Conservation (phyloP, 2,888 invertebrate genomes). For the Epiblema foenella region DNA sequence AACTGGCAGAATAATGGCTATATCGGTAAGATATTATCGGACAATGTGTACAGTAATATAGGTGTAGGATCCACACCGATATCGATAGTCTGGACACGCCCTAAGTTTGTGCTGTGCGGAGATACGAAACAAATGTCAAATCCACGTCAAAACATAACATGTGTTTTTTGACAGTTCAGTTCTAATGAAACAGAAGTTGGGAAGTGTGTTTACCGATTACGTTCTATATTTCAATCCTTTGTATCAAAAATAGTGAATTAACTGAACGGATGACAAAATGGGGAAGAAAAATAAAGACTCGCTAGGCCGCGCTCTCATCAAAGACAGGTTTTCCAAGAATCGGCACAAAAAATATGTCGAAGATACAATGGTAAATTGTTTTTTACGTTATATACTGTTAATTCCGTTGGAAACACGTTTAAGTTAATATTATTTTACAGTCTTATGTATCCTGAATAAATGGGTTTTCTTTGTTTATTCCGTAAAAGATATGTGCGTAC, state of each 20-base stretch:
- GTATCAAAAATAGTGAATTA: neutral
- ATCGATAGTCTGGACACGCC: no score
- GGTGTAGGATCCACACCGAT: no score
- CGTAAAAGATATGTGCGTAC: neutral
- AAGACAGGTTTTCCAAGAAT: constrained; percentile 89
- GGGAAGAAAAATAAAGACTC: constrained; percentile 89
- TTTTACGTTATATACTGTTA: neutral
- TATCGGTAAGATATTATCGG: no score
- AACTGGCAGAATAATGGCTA: no score
- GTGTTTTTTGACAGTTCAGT: constrained; percentile 28
- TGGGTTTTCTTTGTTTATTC: no score
- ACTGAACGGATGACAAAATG: constrained; percentile 77
- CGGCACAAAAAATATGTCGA: constrained; percentile 87
- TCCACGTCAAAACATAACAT: constrained; percentile 28
- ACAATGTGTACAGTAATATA: no score
- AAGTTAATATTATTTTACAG: neutral
- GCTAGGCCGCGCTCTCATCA: constrained; percentile 89
- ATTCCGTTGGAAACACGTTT: neutral
- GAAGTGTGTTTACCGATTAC: neutral
- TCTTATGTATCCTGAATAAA: neutral
- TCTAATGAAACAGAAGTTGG: no score
- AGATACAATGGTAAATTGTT: constrained; percentile 88
- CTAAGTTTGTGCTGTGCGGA: no score
- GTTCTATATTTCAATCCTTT: neutral
- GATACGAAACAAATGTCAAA: neutral